A percentile compares a stretch with the other conserved stretches of the same genome.
These are phyloP conservation scores for Drosophila glabriapex DNA, from an alignment of 2,888 invertebrate genomes.

Conservation along the genomic window DNA sequence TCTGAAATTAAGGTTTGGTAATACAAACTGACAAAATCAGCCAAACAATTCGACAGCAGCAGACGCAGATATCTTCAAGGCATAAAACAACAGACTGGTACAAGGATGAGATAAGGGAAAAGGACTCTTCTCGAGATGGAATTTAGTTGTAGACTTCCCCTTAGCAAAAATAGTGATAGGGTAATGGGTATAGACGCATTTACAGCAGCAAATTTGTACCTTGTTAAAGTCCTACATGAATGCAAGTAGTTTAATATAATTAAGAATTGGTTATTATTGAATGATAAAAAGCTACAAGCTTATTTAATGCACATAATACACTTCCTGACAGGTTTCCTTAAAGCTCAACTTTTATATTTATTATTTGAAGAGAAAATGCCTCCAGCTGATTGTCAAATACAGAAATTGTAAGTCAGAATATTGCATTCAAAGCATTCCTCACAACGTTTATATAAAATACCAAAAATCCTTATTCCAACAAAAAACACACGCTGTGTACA, in stretches of 20 bases:
- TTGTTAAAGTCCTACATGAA: not conserved
- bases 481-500: slow-evolving; percentile 32
- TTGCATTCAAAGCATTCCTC: not conserved
- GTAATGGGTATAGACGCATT: not conserved
- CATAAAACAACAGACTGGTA: accelerated
- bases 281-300: not conserved
- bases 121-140: not conserved
- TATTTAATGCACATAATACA: not conserved
- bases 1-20: accelerated
- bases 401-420: not conserved
- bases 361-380: not conserved
- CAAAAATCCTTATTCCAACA: not conserved
- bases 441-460: not conserved
- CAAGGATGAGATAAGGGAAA: not conserved
- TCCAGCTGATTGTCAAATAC: not conserved
- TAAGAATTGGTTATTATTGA: not conserved
- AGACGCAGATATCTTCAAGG: not conserved
- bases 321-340: not conserved
- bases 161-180: not conserved
- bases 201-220: too few relatives aligned
- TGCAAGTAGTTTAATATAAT: not conserved
- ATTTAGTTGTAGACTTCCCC: not conserved
- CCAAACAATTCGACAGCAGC: not conserved
- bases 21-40: not conserved
- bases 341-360: not conserved